Conservation (phyloP, 2,113 vertebrate species). For the Dipodomys merriami region DNA sequence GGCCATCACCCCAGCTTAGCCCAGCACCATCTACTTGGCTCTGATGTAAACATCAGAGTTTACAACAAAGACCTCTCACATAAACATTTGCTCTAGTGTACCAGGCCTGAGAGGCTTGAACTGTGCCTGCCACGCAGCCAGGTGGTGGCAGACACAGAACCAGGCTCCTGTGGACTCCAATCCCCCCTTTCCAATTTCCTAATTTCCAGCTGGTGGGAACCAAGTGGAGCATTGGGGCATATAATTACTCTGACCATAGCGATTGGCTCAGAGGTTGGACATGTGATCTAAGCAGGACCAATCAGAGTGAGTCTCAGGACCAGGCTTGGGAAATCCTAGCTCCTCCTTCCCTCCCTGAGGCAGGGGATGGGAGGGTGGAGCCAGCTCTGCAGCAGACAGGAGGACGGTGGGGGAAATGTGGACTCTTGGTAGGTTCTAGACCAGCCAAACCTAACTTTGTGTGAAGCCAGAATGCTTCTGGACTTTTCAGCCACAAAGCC, state of each 20-base stretch:
- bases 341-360: not conserved
- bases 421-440: not conserved
- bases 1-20: not conserved
- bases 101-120: not conserved
- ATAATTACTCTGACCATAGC: not conserved
- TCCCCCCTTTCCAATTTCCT: not conserved
- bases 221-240: not conserved
- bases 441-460: not conserved
- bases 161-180: rapidly evolving
- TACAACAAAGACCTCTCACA: not conserved
- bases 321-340: not conserved
- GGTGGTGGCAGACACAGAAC: not conserved
- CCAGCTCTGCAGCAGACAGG: not conserved
- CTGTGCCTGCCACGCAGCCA: not conserved
- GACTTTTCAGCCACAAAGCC: not conserved
- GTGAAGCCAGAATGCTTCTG: not conserved
- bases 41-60: not conserved
- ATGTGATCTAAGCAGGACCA: not conserved
- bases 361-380: rapidly evolving
- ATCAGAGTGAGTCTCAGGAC: not conserved
- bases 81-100: not conserved
- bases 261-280: not conserved
- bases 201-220: rapidly evolving
- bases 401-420: rapidly evolving
- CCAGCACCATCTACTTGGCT: not conserved